phyloP scores from a whole-genome alignment of 2,797 vertebrate genomes.

The Coreius guichenoti region DNA sequence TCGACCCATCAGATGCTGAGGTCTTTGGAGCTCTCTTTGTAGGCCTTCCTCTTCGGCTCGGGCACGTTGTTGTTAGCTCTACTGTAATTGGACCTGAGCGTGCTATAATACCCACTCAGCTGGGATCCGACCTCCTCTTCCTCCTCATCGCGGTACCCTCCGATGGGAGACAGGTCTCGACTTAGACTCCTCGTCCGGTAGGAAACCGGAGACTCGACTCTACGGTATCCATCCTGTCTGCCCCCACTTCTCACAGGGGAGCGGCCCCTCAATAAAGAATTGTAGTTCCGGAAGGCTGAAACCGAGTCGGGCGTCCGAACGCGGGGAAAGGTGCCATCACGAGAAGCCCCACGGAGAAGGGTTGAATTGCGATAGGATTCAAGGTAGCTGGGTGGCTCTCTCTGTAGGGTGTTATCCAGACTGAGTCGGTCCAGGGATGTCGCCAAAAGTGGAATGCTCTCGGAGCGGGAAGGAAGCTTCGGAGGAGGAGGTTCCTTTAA shows the following conservation, averaged over 20 bases:
- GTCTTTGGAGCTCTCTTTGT: slow-evolving; percentile 95
- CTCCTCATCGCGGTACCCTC: slow-evolving; percentile 77
- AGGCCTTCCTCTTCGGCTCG: slow-evolving; percentile 84
- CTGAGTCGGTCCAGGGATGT: slow-evolving; percentile 70
- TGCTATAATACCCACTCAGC: slow-evolving; percentile 82
- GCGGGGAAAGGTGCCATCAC: slow-evolving; percentile 68
- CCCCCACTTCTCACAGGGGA: slow-evolving; percentile 68
- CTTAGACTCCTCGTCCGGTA: slow-evolving; percentile 77
- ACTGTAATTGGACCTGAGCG: slow-evolving; percentile 73
- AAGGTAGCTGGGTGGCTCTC: slow-evolving; percentile 68
- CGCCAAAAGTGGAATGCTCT: slow-evolving; percentile 66
- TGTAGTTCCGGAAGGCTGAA: slow-evolving; percentile 75
- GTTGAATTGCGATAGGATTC: slow-evolving; percentile 60
- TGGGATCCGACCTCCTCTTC: slow-evolving; percentile 64
- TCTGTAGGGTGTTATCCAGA: slow-evolving; percentile 70
- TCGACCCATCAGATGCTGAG: slow-evolving; percentile 91
- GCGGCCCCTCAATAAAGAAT: slow-evolving; percentile 75
- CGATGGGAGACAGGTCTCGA: slow-evolving; percentile 84
- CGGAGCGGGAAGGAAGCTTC: slow-evolving; percentile 62
- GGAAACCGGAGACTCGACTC: slow-evolving; percentile 73
- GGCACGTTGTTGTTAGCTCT: slow-evolving; percentile 72
- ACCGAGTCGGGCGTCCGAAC: slow-evolving; percentile 74
- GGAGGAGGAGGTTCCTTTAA: slow-evolving; percentile 67
- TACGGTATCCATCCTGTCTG: slow-evolving; percentile 47
- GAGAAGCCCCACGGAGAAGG: slow-evolving; percentile 65